Base-by-base conservation (phyloP, 1,140 invertebrate species). In the Harlomillsia oculata region DNA sequence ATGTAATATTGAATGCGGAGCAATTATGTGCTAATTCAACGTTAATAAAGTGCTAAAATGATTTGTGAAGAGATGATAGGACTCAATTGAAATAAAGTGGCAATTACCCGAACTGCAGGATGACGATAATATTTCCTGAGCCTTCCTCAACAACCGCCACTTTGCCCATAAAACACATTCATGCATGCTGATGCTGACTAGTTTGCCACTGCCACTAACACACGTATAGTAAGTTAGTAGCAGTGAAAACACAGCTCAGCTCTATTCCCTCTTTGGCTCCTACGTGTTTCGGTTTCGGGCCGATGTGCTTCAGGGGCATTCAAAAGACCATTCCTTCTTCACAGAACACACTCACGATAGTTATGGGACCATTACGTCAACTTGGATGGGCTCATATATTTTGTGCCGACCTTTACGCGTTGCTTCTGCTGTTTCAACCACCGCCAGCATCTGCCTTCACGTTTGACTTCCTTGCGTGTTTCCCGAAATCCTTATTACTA, bases 321-420 rank as follows among this genome's bases (percentile, higher is more conserved):
- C 26, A 48, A 32, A 48, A 48, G 45, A 32, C 45, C 45, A 32
- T 48, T 48, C 37, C 40, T 40, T 40, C 21, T 23, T 21, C n/a
- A 34, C 48, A 30, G 51, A 46, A 46, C 36, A 55, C 30, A 28
- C n/a, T n/a, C n/a, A 48, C 41, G 49, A 60, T 60, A 51, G 58
- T 60, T 60, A 60, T 60, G 58, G 58, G 53, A 51, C 59, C 59
- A 60, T 60, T 60, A 60, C 59, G 59, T 60, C 59, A 60, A 50
- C 53, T 60, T 51, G 52, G 53, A 60, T 60, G 48, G 59, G 48
- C 59, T 39, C 59, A 60, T 60, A 60, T 60, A 60, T 60, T 60
- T 60, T 51, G n/a, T n/a, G n/a, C n/a, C n/a, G n/a, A n/a, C n/a
- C n/a, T n/a, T n/a, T n/a, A n/a, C n/a, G n/a, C n/a, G n/a, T n/a